Base-by-base conservation (phyloP, 2,888 invertebrate species). In the Caenorhabditis parvicauda region DNA sequence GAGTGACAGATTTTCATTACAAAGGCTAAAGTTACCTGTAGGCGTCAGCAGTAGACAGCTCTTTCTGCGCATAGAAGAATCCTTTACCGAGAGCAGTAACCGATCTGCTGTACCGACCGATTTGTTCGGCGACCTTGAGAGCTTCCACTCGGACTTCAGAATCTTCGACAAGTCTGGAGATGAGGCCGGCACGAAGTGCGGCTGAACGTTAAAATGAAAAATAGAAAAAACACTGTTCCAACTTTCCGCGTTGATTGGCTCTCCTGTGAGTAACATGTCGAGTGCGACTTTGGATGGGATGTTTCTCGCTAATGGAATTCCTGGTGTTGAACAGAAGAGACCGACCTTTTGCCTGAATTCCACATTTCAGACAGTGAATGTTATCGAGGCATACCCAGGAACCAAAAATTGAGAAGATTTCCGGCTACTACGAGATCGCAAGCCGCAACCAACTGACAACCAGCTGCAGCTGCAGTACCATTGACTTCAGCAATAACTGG, bases 321-420 rank as follows among this genome's bases (percentile, higher is more conserved):
- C 93, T 1, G 96, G 96, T 0, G 95, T 95, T 0, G 92, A 92
- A 82, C 96, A 96, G 84, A 96, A 96, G 75, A 96, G 86, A 9
- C 96, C 95, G 80, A 92, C 88, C 82, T 88, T 89, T 1, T 89
- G 90, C 12, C 93, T 93, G 82, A 58, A 86, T 5, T n/a, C n/a
- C n/a, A n/a, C n/a, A n/a, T n/a, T n/a, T n/a, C n/a, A n/a, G n/a
- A n/a, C n/a, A n/a, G n/a, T n/a, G n/a, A n/a, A n/a, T n/a, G n/a
- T n/a, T n/a, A n/a, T n/a, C n/a, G 35, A 55, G 29, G 21, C 80
- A 72, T 69, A 86, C 91, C 93, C 93, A 62, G 93, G 92, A 54
- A 92, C 92, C n/a, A 92, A 90, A 84, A 96, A 96, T 65, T 86
- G 86, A 77, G 94, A 90, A 53, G 84, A 87, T 27, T 89, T 1